Percentiles rank a stretch among this genome's conserved stretches.
phyloP scores from a whole-genome alignment of 2,888 invertebrate species.

The Erebia ligea region DNA sequence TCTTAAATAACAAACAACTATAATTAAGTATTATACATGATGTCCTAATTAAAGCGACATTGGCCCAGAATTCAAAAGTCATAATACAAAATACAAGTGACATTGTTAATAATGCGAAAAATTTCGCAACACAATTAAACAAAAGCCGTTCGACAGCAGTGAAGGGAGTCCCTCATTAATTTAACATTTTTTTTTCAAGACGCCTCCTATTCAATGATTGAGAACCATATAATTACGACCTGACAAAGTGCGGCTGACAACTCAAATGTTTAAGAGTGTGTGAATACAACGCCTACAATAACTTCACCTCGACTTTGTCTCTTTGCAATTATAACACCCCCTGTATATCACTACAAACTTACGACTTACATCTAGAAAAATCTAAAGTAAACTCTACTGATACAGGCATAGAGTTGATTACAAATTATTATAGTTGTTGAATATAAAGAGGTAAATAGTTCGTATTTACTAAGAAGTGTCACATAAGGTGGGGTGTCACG shows the following conservation, averaged over 20 bases:
- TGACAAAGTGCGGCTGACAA: constrained; percentile 71
- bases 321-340: constrained; percentile 80
- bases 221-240: constrained; percentile 69
- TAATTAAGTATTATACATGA: not conserved
- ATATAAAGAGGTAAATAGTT: constrained; percentile 37
- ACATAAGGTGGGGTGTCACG: constrained; percentile 47
- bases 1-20: not conserved
- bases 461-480: constrained; percentile 54
- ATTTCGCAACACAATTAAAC: constrained; percentile 28
- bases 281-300: constrained; percentile 75
- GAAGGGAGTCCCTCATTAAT: constrained; percentile 47
- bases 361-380: constrained; percentile 36
- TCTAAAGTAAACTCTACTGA: constrained; percentile 28
- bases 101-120: constrained; percentile 10
- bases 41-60: constrained; percentile 6
- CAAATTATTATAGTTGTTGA: not conserved
- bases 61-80: constrained; percentile 15
- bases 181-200: constrained; percentile 52
- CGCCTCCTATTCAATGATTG: constrained; percentile 66
- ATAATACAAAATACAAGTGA: constrained; percentile 1
- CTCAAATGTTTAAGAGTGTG: constrained; percentile 77
- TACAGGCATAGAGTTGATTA: not conserved
- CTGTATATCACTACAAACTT: constrained; percentile 61
- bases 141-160: constrained; percentile 34
- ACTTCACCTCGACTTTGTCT: constrained; percentile 80